Evolutionary conservation across 2,888 invertebrate genomes (phyloP).

Genomic region (Aphidoletes aphidimyza): DNA sequence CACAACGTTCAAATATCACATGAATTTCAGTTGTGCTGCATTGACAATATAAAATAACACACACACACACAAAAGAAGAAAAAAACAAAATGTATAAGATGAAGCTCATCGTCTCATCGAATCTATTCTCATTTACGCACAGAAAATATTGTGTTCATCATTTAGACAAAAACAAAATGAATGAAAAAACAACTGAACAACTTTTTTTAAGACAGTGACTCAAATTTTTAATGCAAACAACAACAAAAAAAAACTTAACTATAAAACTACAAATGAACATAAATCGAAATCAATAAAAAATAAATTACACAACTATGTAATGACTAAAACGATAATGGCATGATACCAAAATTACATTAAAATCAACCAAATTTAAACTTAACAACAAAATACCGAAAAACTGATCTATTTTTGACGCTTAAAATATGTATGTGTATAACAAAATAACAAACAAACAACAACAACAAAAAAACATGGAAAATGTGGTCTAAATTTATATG

Average conservation of each 20-base stretch:
- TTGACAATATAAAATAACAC: constrained; percentile 3
- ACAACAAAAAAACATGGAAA: no score
- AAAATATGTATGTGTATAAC: constrained; percentile 44
- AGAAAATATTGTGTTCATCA: constrained; percentile 27
- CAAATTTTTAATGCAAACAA: background rate
- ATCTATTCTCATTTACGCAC: constrained; percentile 18
- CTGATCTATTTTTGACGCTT: constrained; percentile 42
- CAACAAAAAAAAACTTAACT: background rate
- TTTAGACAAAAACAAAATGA: background rate
- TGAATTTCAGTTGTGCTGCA: background rate
- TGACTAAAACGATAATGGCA: background rate
- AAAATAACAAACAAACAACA: no score
- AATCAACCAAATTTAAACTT: background rate
- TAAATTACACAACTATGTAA: background rate
- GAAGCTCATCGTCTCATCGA: background rate
- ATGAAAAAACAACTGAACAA: background rate
- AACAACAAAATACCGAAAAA: background rate
- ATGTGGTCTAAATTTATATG: constrained; percentile 36
- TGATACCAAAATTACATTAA: constrained; percentile 10
- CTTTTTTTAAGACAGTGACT: constrained; percentile 40
- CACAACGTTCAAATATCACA: no score
- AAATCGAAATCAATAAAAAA: constrained; percentile 36
- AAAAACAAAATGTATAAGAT: background rate
- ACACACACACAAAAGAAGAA: background rate
- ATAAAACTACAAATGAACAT: no score